Evolutionary conservation across 1,140 invertebrate species (phyloP).

Genomic region (Diorhabda sublineata): DNA sequence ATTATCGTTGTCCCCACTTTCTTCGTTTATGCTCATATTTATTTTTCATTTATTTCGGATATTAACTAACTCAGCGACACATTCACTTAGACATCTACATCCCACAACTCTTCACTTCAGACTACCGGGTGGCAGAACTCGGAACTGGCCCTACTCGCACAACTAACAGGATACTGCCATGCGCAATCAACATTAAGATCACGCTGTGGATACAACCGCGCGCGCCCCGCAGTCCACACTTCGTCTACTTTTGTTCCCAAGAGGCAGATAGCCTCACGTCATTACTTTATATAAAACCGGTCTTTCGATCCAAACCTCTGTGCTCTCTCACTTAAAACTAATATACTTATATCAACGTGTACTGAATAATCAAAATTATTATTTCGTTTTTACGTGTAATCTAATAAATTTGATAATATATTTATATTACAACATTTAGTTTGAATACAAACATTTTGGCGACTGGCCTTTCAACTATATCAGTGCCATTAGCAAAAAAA

Average conservation of each 20-base stretch:
- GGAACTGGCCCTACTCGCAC: conserved; percentile 27
- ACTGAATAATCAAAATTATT: not conserved
- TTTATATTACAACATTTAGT: no score
- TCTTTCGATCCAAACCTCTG: conserved; percentile 1
- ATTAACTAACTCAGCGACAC: conserved; percentile 22
- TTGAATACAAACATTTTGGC: no score
- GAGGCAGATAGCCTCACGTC: conserved; percentile 11
- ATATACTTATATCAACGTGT: not conserved
- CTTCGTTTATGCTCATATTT: conserved; percentile 38
- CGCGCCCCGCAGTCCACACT: conserved; percentile 14
- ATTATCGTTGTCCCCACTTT: conserved; percentile 21
- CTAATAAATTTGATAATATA: no score
- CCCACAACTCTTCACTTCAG: conserved; percentile 21
- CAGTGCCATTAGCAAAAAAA: no score
- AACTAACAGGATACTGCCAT: conserved; percentile 17
- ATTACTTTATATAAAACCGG: conserved; percentile 3
- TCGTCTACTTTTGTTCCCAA: not conserved
- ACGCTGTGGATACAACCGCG: conserved; percentile 11
- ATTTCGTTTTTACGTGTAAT: not conserved
- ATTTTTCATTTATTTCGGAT: conserved; percentile 28
- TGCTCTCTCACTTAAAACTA: conserved; percentile 2
- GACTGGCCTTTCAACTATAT: no score
- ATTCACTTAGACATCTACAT: conserved; percentile 11
- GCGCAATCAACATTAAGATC: conserved; percentile 14
- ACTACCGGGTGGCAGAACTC: conserved; percentile 27